Conservation (phyloP, 2,888 invertebrate species). For the Cyclophora albipunctata region DNA sequence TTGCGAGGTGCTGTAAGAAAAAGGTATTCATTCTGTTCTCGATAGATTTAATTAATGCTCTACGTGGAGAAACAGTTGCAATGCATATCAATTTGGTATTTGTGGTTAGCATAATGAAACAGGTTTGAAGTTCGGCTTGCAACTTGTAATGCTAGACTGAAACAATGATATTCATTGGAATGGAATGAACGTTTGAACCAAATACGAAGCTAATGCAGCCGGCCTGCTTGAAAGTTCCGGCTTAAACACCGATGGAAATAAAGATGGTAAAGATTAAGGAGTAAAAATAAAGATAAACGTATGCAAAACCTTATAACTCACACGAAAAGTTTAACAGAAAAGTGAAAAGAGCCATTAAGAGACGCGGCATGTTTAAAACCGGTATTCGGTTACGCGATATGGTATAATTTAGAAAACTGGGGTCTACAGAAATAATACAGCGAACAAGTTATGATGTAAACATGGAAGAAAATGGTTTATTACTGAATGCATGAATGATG, state of each 20-base stretch:
- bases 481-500: constrained; percentile 9
- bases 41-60: too few relatives aligned
- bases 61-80: not conserved
- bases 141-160: constrained; percentile 5
- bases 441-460: constrained; percentile 12
- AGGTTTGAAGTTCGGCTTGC: constrained; percentile 1
- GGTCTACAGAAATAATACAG: constrained; percentile 3
- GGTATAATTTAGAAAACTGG: constrained; percentile 12
- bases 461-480: constrained; percentile 5
- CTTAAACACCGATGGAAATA: constrained; percentile 5
- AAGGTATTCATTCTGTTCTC: not conserved
- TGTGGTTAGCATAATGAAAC: too few relatives aligned
- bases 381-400: constrained; percentile 14
- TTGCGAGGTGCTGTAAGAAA: not conserved
- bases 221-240: constrained; percentile 28
- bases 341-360: not conserved
- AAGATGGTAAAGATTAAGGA: constrained; percentile 7
- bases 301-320: too few relatives aligned
- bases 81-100: too few relatives aligned
- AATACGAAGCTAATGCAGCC: constrained; percentile 3
- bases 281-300: constrained; percentile 6
- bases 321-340: not conserved
- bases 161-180: constrained; percentile 16
- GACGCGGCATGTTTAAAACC: constrained; percentile 6
- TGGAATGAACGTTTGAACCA: constrained; percentile 25